These are phyloP conservation scores for Hippoglossus stenolepis DNA, from an alignment of 2,113 vertebrate species.

Conservation along the genomic window DNA sequence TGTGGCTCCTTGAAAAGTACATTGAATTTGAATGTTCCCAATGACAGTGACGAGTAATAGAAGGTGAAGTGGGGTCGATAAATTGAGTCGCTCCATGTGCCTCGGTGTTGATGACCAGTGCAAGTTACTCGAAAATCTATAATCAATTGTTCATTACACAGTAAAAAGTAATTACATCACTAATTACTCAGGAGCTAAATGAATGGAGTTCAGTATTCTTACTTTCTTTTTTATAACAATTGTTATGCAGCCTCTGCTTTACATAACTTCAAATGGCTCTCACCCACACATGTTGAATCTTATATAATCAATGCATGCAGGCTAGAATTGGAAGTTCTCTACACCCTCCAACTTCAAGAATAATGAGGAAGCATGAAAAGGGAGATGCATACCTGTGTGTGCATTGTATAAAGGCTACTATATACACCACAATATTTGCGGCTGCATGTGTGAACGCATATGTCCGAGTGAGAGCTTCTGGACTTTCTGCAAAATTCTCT, in stretches of 20 bases:
- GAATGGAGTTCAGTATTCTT: not conserved
- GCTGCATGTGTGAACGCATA: not conserved
- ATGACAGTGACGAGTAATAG: constrained; percentile 6
- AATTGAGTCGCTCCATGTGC: not conserved
- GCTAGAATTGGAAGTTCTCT: not conserved
- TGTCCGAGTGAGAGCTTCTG: not conserved
- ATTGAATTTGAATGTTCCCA: constrained; percentile 16
- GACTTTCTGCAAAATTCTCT: no score
- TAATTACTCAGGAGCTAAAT: no score
- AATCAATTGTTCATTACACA: not conserved
- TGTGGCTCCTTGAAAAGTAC: not conserved
- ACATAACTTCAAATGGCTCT: not conserved
- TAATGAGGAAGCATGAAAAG: not conserved
- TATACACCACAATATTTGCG: not conserved
- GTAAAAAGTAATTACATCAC: no score
- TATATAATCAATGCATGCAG: not conserved
- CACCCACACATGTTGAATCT: not conserved
- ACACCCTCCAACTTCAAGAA: not conserved
- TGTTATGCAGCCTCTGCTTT: not conserved
- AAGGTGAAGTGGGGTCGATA: constrained; percentile 22
- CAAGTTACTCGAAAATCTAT: not conserved
- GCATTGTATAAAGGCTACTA: not conserved
- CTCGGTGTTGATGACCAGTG: not conserved
- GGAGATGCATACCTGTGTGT: not conserved
- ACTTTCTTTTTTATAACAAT: not conserved